Evolutionary conservation across 1,140 invertebrate species (phyloP), one percentile per base, ranked within the genome.

Genomic region (Heliconius himera): DNA sequence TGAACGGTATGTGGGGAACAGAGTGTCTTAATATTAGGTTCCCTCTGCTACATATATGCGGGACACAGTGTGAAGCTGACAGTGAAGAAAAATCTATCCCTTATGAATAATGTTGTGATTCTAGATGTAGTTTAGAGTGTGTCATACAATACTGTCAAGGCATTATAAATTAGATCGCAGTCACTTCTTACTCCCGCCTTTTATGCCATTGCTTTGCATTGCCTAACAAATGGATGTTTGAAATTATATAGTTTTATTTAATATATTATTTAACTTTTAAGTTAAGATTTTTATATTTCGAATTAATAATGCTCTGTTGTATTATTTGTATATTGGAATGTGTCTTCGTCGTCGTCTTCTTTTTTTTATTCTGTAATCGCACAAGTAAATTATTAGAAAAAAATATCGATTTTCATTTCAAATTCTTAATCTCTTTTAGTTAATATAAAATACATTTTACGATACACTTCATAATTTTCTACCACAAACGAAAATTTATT

Each of bases 341-440:
- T 70, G 33, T 76, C 56, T 26, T 56, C 70, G 6, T 71, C 33
- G 18, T 76, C 41, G 74, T 70, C 56, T 29, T 22, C 54, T 79
- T 74, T 22, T n/a, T 74, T 41, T n/a, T 74, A 46, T 76, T 80
- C 73, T 76, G 75, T 80, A 80, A 66, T 80, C 79, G 79, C 79
- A 80, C 79, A 80, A 76, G 49, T 76, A 79, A 80, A 72, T 60
- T 41, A 76, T 76, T 78, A 81, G 73, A 38, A 81, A 66, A 73
- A 33, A 70, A 18, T 16, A 46, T 76, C 8, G 18, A 70, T 22
- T 70, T 36, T 46, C 54, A 70, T 66, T 66, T 16, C 60, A 29
- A 26, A 22, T 20, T 20, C n/a, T 9, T 22, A 6, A 56, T 56
- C 5, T 56, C 54, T 56, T 56, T 11, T 66, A 66, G 41, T 46